A percentile compares a stretch with the other conserved stretches of the same genome.
Evolutionary conservation across 2,113 vertebrate species (phyloP).

Genomic region (Mellivora capensis): DNA sequence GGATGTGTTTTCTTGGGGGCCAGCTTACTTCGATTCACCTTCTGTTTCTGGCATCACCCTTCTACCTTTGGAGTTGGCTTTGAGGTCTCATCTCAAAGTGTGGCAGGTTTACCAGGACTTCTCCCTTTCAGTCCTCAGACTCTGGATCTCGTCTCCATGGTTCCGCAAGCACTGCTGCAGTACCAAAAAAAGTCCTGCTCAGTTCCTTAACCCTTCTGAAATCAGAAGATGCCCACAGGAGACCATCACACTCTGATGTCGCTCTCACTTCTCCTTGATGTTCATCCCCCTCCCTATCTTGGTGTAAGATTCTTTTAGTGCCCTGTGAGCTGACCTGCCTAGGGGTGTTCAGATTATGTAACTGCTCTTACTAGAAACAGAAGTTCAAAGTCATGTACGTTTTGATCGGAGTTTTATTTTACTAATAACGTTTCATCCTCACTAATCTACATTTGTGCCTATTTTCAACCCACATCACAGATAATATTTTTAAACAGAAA

Average conservation of each 20-base stretch:
- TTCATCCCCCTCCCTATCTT: not conserved
- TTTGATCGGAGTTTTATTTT: not conserved
- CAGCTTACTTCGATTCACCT: not conserved
- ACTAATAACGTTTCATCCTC: not conserved
- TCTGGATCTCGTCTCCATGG: not conserved
- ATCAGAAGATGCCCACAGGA: not conserved
- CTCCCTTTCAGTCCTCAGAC: not conserved
- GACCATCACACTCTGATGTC: not conserved
- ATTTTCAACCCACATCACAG: not conserved
- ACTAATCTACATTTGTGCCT: not conserved
- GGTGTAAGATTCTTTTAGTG: not conserved
- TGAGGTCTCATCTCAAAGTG: not conserved
- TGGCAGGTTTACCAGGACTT: not conserved
- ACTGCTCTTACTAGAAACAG: not conserved
- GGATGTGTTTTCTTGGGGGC: not conserved
- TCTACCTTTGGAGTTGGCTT: not conserved
- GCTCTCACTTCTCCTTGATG: not conserved
- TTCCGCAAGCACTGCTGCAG: not conserved
- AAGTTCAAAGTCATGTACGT: not conserved
- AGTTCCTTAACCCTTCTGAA: not conserved
- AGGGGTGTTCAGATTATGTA: not conserved
- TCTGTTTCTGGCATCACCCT: not conserved
- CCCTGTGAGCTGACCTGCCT: not conserved
- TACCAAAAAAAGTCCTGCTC: not conserved
- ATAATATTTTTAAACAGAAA: conserved; percentile 21